Percentiles rank a stretch among this genome's conserved stretches.
phyloP scores from a whole-genome alignment of 2,888 invertebrate species.

The Apamea epomidion region DNA sequence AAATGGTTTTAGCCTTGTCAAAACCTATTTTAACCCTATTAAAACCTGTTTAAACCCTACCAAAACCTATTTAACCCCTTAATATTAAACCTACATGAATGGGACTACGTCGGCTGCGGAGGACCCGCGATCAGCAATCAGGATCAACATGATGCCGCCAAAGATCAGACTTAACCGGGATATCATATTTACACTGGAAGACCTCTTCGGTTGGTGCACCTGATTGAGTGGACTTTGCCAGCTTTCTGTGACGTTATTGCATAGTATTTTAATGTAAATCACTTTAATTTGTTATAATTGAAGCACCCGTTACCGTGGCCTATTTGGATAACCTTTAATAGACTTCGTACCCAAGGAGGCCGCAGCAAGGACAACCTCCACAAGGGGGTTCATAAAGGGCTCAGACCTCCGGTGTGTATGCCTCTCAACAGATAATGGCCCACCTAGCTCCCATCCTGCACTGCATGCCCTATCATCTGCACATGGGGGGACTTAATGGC shows the following conservation, averaged over 20 bases:
- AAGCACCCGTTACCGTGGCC: no score
- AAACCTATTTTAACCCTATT: background rate
- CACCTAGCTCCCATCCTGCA: no score
- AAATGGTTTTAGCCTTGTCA: background rate
- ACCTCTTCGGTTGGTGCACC: slow-evolving; percentile 81
- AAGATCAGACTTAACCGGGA: slow-evolving; percentile 85
- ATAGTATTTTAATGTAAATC: background rate
- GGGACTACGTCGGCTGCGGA: slow-evolving; percentile 71
- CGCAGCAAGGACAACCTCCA: no score
- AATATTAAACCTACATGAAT: slow-evolving; percentile 78
- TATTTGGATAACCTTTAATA: no score
- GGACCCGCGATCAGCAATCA: slow-evolving; percentile 74
- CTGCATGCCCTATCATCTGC: no score
- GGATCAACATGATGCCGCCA: slow-evolving; percentile 86
- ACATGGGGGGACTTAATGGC: no score
- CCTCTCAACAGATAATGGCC: no score
- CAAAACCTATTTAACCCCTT: background rate
- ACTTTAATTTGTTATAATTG: background rate
- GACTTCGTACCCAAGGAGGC: no score
- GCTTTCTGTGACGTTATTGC: slow-evolving; percentile 1
- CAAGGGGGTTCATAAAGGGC: no score
- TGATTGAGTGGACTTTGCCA: background rate
- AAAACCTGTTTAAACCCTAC: background rate
- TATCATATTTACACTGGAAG: slow-evolving; percentile 87
- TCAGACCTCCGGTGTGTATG: no score